Base-by-base conservation (phyloP, 2,113 vertebrate species). In the Passer montanus region DNA sequence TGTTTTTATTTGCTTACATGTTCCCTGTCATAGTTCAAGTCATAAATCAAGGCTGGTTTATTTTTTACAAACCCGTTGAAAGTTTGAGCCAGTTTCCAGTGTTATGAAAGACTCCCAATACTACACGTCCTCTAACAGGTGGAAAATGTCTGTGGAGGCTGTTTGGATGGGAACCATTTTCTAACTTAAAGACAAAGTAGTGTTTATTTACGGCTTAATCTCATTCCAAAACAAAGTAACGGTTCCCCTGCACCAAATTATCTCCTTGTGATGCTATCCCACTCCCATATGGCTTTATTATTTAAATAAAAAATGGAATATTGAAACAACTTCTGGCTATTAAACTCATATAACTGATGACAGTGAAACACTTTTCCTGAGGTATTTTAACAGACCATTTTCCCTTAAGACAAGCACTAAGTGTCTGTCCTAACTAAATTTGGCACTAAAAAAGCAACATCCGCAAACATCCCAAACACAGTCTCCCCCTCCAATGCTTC, bases 1-100 rank as follows among this genome's bases (percentile, higher is more conserved):
- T 95, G 94, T 97, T 98, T 97, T 94, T 97, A 97, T 97, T 98
- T 96, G 97, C 95, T 97, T 98, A 92, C 82, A 97, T 97, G 94
- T 90, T 97, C 90, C 87, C 94, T 93, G 81, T 96, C 95, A 52
- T 95, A 87, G 73, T 90, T 91, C 95, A 96, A 97, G 91, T 95
- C 92, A 97, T 94, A 97, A 95, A 97, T 95, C 91, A 96, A 80
- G 10, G 31, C 63, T 89, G 87, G 96, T 96, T 97, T 97, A 95
- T 96, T 97, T 97, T 97, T 97, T 95, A 97, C 82, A 88, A 93
- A 93, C 81, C 86, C 53, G 87, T 72, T 95, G 89, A 96, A 98
- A 97, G 68, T 93, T 69, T 53, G 49, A 96, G 89, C 95, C 87
- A 87, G 92, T 97, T 97, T 97, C 90, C 90, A 94, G 80, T 97